Conservation (phyloP, 1,140 invertebrate genomes). For the Gonioctena quinquepunctata region DNA sequence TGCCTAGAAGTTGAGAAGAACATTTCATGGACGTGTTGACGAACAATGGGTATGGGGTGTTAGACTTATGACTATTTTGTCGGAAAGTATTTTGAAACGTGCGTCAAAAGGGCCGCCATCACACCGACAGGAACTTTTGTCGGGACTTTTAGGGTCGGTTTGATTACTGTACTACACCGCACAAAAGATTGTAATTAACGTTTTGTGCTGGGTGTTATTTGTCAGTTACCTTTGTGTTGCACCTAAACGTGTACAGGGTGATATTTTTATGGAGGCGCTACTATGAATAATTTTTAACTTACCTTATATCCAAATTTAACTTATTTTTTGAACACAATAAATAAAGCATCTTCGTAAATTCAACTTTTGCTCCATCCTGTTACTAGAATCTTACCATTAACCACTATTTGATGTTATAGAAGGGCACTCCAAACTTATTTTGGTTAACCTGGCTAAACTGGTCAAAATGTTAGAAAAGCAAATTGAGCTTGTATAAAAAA, state of each 20-base stretch:
- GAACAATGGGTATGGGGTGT: neutral
- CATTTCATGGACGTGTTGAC: neutral
- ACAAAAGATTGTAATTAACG: neutral
- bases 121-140: neutral
- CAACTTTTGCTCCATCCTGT: too few species aligned
- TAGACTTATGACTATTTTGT: neutral
- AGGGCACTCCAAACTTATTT: too few species aligned
- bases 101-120: neutral
- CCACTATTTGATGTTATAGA: too few species aligned
- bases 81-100: neutral
- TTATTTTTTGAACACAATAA: too few species aligned
- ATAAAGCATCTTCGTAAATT: too few species aligned
- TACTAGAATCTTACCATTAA: too few species aligned
- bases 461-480: too few species aligned
- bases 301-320: too few species aligned
- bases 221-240: neutral
- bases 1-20: neutral
- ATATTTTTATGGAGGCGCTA: too few species aligned
- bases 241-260: neutral
- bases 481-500: too few species aligned
- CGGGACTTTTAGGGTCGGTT: neutral
- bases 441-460: too few species aligned
- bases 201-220: neutral
- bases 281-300: too few species aligned
- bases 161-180: neutral